Base-by-base conservation (phyloP, 92 coral and sea anemone species). In the Scolanthus callimorphus region DNA sequence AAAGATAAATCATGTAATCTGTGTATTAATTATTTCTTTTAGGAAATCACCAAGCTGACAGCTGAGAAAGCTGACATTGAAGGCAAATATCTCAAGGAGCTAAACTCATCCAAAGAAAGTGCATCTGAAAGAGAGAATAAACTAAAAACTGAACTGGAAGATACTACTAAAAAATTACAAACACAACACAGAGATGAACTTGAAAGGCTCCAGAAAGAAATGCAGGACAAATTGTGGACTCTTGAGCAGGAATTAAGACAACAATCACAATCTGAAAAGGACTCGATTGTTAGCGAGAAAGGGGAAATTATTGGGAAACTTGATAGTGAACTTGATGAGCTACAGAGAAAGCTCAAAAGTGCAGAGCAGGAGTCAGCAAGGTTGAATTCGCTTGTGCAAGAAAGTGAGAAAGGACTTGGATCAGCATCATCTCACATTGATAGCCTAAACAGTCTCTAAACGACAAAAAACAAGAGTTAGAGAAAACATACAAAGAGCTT, bases 351-450 rank as follows among this genome's bases (percentile, higher is more conserved):
- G 74, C 64, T 80, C 39, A 61, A 70, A 56, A 54, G 55, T 34
- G 70, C 76, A 23, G 80, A 69, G 30, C 60, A 61, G 13, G 85
- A 92, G 62, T 86, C 83, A 0, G 76, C 77, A 57, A 84, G 84
- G 27, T 57, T 92, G 31, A 71, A 79, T 39, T 74, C 70, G 21
- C 34, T 80, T 20, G 90, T 92, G 9, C 77, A 71, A 27, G 94
- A 92, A 49, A 79, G 96, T 57, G 96, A 92, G 57, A 75, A 73
- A 39, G 98, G 98, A 27, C 89, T 92, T 37, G 96, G 98, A 17
- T 92, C 96, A 19, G 96, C 91, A 10, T 88, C 96, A 26, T 79
- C 92, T 3, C 81, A 85, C 34, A 80, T 92, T 47, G 71, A 64
- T 39, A 78, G 73, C 27, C 57, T 41, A 90, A 88, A 37, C 47